Conservation (phyloP, 2,888 invertebrate genomes). For the Lycophotia porphyrea region DNA sequence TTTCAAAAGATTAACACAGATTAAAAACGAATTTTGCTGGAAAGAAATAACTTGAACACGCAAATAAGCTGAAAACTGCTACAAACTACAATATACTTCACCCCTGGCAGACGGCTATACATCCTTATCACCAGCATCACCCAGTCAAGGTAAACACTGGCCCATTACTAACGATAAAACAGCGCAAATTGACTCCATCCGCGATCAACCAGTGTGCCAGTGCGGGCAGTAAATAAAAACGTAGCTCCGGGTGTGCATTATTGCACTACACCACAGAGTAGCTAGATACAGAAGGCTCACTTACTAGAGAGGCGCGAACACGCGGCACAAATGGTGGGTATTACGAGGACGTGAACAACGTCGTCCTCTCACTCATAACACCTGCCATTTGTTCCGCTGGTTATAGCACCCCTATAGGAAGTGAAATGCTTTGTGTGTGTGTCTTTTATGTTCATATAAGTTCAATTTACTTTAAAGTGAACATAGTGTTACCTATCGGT, state of each 20-base stretch:
- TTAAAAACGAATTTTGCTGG: neutral
- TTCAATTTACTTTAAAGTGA: neutral
- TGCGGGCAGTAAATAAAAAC: constrained; percentile 52
- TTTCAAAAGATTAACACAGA: neutral
- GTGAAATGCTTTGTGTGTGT: neutral
- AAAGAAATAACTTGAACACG: neutral
- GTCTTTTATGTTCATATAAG: no score
- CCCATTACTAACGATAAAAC: constrained; percentile 41
- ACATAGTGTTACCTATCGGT: no score
- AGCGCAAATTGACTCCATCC: constrained; percentile 52
- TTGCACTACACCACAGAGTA: constrained; percentile 8
- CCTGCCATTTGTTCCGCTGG: neutral
- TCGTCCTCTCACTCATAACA: neutral
- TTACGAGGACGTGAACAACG: neutral
- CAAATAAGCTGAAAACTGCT: neutral
- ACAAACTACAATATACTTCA: constrained; percentile 18
- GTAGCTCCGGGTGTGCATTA: constrained; percentile 17
- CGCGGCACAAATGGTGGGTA: neutral
- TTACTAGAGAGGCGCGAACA: neutral
- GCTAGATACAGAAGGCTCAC: constrained; percentile 18
- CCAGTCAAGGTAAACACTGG: neutral
- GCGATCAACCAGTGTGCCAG: constrained; percentile 35
- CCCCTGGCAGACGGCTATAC: neutral
- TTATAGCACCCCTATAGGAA: neutral
- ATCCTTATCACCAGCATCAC: constrained; percentile 26